Conservation (phyloP, 2,113 vertebrate species). For the Thinocorus orbignyianus region DNA sequence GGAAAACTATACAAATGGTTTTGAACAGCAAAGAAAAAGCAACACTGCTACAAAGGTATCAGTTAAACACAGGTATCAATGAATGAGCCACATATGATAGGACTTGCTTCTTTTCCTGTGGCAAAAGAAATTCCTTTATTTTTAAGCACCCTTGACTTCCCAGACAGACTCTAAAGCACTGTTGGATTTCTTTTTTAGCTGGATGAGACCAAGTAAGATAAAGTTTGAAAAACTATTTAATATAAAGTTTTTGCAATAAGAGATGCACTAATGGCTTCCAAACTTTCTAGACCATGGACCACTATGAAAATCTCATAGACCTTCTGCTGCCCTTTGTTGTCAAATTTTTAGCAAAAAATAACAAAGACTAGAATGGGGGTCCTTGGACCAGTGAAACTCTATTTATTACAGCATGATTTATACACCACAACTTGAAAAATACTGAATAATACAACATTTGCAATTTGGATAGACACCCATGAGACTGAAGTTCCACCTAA, state of each 20-base stretch:
- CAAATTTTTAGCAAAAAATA: not conserved
- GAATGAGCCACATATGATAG: not conserved
- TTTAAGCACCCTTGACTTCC: conserved; percentile 17
- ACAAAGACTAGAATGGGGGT: not conserved
- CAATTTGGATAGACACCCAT: accelerated
- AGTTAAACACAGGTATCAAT: not conserved
- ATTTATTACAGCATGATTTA: not conserved
- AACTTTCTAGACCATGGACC: not conserved
- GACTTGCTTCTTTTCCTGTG: not conserved
- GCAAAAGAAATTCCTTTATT: not conserved
- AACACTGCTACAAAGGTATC: not conserved
- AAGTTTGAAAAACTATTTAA: not conserved
- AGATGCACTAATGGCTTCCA: not conserved
- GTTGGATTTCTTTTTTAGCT: not conserved
- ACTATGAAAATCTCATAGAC: not conserved
- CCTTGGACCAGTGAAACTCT: not conserved
- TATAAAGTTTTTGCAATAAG: not conserved
- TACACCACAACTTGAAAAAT: not conserved
- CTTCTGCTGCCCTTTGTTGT: not conserved
- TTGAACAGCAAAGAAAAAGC: not conserved
- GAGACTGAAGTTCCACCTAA: not conserved
- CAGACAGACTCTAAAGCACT: not conserved
- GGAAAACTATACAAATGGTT: not conserved
- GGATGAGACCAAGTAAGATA: not conserved
- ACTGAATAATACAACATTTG: not conserved